Percentiles rank a stretch among this genome's conserved stretches.
Conservation (phyloP, 2,797 vertebrate genomes). For the Amniataba percoides region DNA sequence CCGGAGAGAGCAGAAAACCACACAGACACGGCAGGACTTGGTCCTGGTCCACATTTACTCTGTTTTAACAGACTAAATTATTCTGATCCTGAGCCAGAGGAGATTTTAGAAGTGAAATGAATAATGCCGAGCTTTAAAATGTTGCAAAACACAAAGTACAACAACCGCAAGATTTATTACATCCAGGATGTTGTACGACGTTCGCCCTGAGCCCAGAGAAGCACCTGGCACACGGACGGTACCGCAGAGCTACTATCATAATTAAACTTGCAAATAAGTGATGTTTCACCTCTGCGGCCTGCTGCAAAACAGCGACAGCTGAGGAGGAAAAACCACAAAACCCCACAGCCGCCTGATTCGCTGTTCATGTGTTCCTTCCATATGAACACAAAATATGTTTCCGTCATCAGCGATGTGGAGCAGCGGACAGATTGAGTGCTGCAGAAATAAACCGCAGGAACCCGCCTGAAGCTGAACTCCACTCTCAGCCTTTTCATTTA, state of each 20-base stretch:
- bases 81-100: conserved; percentile 23
- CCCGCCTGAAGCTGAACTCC: conserved; percentile 16
- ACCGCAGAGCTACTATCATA: conserved; percentile 41
- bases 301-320: conserved; percentile 1
- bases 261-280: conserved; percentile 47
- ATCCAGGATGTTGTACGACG: not conserved
- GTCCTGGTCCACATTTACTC: not conserved
- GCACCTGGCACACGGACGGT: not conserved
- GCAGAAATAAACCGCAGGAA: conserved; percentile 27
- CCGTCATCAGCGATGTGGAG: conserved; percentile 7
- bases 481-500: conserved; percentile 16
- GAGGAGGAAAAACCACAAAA: not conserved
- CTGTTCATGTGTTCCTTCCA: conserved; percentile 6
- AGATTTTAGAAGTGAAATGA: conserved; percentile 23
- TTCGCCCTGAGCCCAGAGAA: not conserved
- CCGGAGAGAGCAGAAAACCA: no score
- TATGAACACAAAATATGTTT: not conserved
- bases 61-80: conserved; percentile 4
- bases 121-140: conserved; percentile 38
- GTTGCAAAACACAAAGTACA: conserved; percentile 10
- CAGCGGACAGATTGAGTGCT: conserved; percentile 16
- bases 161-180: conserved; percentile 42
- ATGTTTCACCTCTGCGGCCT: not conserved
- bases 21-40: not conserved
- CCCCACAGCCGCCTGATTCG: not conserved